Evolutionary conservation across 1,140 invertebrate genomes (phyloP).

Genomic region (Papilio xuthus): DNA sequence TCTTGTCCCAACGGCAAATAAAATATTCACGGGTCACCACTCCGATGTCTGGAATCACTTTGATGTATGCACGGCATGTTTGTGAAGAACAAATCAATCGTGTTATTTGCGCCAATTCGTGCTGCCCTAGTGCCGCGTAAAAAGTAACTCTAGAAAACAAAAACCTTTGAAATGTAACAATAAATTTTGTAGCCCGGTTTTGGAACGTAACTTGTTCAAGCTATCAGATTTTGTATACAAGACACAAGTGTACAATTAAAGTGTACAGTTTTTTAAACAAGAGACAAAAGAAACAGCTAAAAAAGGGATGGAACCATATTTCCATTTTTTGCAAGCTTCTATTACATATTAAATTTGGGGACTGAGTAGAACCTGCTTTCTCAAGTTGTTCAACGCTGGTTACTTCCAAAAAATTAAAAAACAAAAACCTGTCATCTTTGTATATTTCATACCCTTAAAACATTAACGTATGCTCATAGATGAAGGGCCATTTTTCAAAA

Average conservation of each 20-base stretch:
- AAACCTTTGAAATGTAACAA: conserved; percentile 30
- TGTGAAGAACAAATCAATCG: conserved; percentile 36
- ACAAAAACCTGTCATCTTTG: no score
- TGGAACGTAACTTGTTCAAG: not conserved
- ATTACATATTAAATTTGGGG: no score
- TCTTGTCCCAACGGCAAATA: conserved; percentile 36
- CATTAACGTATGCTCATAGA: not conserved
- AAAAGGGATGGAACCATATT: no score
- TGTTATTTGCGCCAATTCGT: conserved; percentile 30
- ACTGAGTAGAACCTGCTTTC: no score
- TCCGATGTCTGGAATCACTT: conserved; percentile 31
- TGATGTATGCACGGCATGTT: conserved; percentile 39
- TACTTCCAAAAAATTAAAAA: no score
- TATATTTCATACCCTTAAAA: not conserved
- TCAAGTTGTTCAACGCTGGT: no score
- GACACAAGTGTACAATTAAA: no score
- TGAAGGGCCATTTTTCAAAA: not conserved
- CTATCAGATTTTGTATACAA: not conserved
- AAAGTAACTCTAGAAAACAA: conserved; percentile 29
- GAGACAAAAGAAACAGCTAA: not conserved
- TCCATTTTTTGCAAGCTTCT: no score
- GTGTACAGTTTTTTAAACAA: no score
- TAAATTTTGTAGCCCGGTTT: conserved; percentile 7
- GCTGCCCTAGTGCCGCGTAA: conserved; percentile 6
- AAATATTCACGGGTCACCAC: conserved; percentile 37